Evolutionary conservation across 2,888 invertebrate genomes (phyloP), one percentile per base, ranked within the genome.

Genomic region (Andrena dorsata): DNA sequence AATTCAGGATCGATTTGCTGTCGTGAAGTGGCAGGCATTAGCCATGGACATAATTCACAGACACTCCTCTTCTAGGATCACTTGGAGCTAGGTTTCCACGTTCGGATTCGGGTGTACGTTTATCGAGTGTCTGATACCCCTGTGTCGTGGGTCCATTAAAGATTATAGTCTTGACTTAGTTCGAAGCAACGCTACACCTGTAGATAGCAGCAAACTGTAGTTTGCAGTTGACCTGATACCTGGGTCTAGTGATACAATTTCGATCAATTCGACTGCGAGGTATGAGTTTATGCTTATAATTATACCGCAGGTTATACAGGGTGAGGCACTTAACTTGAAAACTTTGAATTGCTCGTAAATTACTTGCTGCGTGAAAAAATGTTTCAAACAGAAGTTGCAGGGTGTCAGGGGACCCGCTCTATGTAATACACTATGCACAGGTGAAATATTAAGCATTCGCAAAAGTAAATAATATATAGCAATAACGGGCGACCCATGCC

Each of bases 11-110:
- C 89, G 90, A 90, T 90, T 87, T 83, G 84, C 86, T 82, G 85
- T 86, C 86, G 71, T 77, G 85, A 83, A 87, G 89, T 89, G 87
- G 86, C 85, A 82, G 85, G 84, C 84, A 89, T 90, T 90, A 90
- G 83, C 86, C 86, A 77, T 69, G 82, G 84, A 76, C 86, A 89
- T 90, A 89, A 91, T 87, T 91, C 87, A 88, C 90, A 76, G 83
- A 84, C 86, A 83, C 84, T 84, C 85, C 84, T 80, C 81, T 80
- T 77, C 77, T 63, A 85, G 84, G 84, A 86, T 88, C 89, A 86
- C 85, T 85, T 85, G 74, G 81, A 83, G 82, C 81, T 82, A 80
- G 81, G 71, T 73, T 73, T 74, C 86, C 69, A 63, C 76, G 61
- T 76, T 79, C 69, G 73, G 65, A 83, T 80, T 78, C 51, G 68